Evolutionary conservation across 2,797 vertebrate genomes (phyloP), one percentile per base, ranked within the genome.

Genomic region (Anisognathus igniventris): DNA sequence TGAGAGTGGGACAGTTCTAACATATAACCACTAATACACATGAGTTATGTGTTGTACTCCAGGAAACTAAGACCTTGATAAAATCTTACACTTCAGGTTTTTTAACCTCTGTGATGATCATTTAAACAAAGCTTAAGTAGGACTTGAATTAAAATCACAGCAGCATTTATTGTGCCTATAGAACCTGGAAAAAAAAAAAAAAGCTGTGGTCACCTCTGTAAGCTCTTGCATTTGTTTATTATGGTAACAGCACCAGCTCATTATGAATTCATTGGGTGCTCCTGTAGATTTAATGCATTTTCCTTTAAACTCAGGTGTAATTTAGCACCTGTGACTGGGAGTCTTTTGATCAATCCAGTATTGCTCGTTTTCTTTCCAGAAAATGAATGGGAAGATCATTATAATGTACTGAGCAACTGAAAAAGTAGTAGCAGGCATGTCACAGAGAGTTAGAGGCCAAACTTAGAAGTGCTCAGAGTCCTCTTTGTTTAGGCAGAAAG

Each of bases 331-430:
- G 40, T 57, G 76, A 79, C 90, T 94, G 74, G 42, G 68, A 95
- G 60, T 83, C 74, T 88, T 86, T 85, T 70, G 62, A 92, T 92
- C 82, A 82, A 42, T 88, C 47, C 33, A 31, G 28, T 40, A 65
- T n/a, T 92, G 73, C 62, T 96, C 51, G 23, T 84, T 96, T 92
- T 74, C 70, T 72, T 94, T 88, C 51, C 77, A 91, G 56, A 73
- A 95, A 95, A 90, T 96, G 73, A 86, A 82, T 50, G 25, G 56
- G 44, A 86, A 62, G 65, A 88, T 94, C 62, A 40, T 27, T 67
- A n/a, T 42, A 77, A 92, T 3, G 24, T 85, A 61, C 90, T 64
- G 75, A 80, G 27, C 44, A 66, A 76, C 61, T 91, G 87, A 94
- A 93, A 39, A 65, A 84, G 47, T 17, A 81, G 56, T 27, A 81